Evolutionary conservation across 2,113 vertebrate genomes (phyloP).

Genomic region (Salvelinus namaycush): DNA sequence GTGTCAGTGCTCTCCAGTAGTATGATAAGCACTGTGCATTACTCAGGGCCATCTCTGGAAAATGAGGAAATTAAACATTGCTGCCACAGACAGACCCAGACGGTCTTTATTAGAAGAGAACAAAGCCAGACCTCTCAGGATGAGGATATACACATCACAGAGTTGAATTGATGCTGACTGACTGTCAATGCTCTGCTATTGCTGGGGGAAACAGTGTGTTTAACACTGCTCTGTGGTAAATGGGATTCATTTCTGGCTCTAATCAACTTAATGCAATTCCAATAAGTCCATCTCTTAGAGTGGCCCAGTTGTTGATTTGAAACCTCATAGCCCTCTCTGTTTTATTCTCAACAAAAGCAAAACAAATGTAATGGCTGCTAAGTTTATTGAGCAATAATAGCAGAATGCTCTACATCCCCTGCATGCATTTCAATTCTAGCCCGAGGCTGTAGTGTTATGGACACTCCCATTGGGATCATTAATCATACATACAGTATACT

Average conservation of each 20-base stretch:
- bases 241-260: slow-evolving; percentile 61
- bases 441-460: slow-evolving; percentile 64
- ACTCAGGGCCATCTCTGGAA: slow-evolving; percentile 65
- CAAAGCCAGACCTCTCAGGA: slow-evolving; percentile 60
- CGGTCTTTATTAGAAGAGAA: slow-evolving; percentile 69
- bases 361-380: slow-evolving; percentile 70
- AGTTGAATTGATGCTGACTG: slow-evolving; percentile 71
- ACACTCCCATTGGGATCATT: slow-evolving; percentile 60
- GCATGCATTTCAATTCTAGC: slow-evolving; percentile 72
- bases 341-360: slow-evolving; percentile 66
- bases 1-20: slow-evolving; percentile 54
- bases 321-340: slow-evolving; percentile 53
- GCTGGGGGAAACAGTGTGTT: slow-evolving; percentile 60
- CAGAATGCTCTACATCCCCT: slow-evolving; percentile 67
- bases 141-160: slow-evolving; percentile 66
- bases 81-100: slow-evolving; percentile 50
- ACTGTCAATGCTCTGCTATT: slow-evolving; percentile 57
- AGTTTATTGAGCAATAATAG: slow-evolving; percentile 74
- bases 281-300: slow-evolving; percentile 72
- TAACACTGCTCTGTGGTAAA: slow-evolving; percentile 65
- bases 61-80: slow-evolving; percentile 73
- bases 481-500: slow-evolving; percentile 60
- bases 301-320: slow-evolving; percentile 64
- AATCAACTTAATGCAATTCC: slow-evolving; percentile 71
- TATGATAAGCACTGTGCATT: slow-evolving; percentile 67